A percentile compares a stretch with the other conserved stretches of the same genome.
Conservation (phyloP, 2,888 invertebrate genomes). For the Petrophora chlorosata region DNA sequence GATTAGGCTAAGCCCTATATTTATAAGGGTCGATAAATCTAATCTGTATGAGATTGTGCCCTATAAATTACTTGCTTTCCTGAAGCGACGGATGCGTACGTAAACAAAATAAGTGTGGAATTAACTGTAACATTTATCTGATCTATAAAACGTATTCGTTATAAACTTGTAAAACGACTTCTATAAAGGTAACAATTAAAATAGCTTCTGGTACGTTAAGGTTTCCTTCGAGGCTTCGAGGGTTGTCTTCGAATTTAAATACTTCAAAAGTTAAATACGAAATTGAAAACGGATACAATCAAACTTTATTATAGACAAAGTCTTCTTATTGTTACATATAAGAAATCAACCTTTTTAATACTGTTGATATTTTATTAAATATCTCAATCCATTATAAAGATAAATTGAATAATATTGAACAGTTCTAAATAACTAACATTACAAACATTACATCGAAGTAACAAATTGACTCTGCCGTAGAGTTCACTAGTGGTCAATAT, state of each 20-base stretch:
- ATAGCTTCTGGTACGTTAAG: no score
- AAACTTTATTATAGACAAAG: no score
- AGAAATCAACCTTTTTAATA: no score
- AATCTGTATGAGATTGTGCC: constrained; percentile 34
- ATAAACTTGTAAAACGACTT: no score
- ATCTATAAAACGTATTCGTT: no score
- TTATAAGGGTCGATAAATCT: constrained; percentile 28
- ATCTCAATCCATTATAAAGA: background rate
- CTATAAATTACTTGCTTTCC: constrained; percentile 37
- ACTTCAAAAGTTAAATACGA: no score
- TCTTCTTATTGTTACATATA: no score
- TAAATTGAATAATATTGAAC: constrained; percentile 3
- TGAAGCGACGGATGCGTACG: constrained; percentile 32
- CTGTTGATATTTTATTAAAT: background rate
- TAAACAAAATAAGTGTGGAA: constrained; percentile 24
- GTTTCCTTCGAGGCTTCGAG: no score
- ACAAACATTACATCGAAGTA: constrained; percentile 11
- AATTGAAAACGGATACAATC: no score
- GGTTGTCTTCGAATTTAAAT: no score
- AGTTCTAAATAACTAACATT: background rate
- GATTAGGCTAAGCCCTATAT: background rate
- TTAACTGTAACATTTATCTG: no score
- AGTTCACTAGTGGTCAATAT: constrained; percentile 54
- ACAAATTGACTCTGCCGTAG: constrained; percentile 19
- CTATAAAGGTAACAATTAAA: no score